These are phyloP conservation scores for Ormyrus rosae DNA, from an alignment of 2,888 invertebrate genomes.

Conservation along the genomic window DNA sequence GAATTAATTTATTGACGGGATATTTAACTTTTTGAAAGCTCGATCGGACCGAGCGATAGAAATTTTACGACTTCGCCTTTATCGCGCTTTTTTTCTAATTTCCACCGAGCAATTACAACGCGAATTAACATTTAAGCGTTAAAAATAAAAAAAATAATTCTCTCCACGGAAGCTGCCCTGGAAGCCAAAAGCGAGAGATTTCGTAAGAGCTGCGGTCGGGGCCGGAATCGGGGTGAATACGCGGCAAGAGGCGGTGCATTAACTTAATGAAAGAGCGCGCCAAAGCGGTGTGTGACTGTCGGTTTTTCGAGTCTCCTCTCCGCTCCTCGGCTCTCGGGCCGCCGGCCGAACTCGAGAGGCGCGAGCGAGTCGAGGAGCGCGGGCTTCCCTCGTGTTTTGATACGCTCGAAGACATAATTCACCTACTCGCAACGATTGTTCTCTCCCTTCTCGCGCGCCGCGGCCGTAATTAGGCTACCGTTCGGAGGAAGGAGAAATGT, in stretches of 20 bases:
- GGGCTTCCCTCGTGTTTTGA: constrained; percentile 15
- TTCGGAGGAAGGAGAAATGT: neutral
- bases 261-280: constrained; percentile 45
- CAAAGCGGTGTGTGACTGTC: constrained; percentile 20
- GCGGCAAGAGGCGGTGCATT: constrained; percentile 41
- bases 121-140: too few species aligned
- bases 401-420: constrained; percentile 22
- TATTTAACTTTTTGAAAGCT: too few species aligned
- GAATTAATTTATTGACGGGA: too few species aligned
- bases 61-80: too few species aligned
- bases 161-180: too few species aligned
- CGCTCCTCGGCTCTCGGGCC: neutral
- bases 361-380: too few species aligned
- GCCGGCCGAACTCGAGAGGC: neutral
- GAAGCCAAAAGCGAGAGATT: too few species aligned
- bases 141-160: too few species aligned
- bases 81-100: too few species aligned
- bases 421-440: neutral
- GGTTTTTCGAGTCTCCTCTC: neutral
- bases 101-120: too few species aligned
- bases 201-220: too few species aligned
- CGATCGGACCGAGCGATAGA: too few species aligned
- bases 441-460: neutral
- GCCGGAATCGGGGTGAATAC: neutral
- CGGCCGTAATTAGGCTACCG: constrained; percentile 35